Evolutionary conservation across 2,888 invertebrate genomes (phyloP).

Genomic region (Aethes cnicana): DNA sequence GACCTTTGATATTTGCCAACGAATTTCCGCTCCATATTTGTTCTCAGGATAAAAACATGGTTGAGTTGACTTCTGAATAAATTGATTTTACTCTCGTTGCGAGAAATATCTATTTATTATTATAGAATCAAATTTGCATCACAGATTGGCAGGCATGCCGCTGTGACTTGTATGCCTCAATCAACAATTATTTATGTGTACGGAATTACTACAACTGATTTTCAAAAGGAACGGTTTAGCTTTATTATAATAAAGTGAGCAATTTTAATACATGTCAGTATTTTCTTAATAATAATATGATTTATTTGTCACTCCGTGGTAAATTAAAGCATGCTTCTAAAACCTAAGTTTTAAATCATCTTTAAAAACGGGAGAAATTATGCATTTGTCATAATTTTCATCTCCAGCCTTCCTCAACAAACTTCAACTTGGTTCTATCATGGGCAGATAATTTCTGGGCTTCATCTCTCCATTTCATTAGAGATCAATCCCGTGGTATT

Average conservation of each 20-base stretch:
- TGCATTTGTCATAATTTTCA: too few species aligned
- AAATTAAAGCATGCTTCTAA: too few species aligned
- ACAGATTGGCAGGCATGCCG: constrained; percentile 1
- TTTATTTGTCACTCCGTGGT: too few species aligned
- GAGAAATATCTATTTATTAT: constrained; percentile 10
- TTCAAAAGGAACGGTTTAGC: too few species aligned
- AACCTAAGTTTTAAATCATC: too few species aligned
- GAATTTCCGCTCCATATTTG: constrained; percentile 7
- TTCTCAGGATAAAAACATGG: constrained; percentile 5
- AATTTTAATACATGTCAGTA: too few species aligned
- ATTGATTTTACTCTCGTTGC: constrained; percentile 13
- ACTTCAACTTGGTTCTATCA: too few species aligned
- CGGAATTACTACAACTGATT: not conserved
- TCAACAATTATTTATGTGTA: constrained; percentile 11
- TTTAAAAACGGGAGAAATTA: too few species aligned
- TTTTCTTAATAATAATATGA: too few species aligned
- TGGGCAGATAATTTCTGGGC: not conserved
- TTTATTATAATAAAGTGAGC: too few species aligned
- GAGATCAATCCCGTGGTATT: too few species aligned
- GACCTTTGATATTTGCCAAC: constrained; percentile 20
- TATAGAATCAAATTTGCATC: constrained; percentile 23
- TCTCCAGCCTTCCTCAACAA: too few species aligned
- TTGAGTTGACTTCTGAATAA: constrained; percentile 14
- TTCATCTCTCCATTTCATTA: not conserved
- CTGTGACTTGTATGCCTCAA: constrained; percentile 17